Evolutionary conservation across 2,797 vertebrate species (phyloP).

Genomic region (Micropoecilia bifurca): DNA sequence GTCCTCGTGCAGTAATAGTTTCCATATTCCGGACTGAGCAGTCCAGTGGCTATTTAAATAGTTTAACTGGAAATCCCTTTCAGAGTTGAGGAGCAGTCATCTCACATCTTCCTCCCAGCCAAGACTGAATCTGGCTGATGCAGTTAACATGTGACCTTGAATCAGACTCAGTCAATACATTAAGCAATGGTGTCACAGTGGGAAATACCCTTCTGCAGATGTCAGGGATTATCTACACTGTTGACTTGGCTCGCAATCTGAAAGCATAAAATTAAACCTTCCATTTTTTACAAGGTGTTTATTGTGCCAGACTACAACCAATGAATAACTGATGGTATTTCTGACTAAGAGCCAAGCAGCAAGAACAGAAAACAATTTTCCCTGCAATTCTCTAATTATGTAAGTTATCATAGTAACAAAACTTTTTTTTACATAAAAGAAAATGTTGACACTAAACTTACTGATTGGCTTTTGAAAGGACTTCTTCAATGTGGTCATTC

Average conservation of each 20-base stretch:
- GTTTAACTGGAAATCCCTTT: conserved; percentile 31
- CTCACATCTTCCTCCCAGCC: conserved; percentile 21
- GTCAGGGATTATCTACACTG: conserved; percentile 51
- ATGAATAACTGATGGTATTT: conserved; percentile 52
- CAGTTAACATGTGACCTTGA: conserved; percentile 62
- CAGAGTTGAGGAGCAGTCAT: conserved; percentile 21
- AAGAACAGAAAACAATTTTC: conserved; percentile 20
- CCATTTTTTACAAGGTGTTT: conserved; percentile 62
- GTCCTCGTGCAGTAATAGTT: conserved; percentile 3
- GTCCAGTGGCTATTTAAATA: conserved; percentile 10
- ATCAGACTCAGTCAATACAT: conserved; percentile 52
- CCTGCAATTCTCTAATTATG: conserved; percentile 15
- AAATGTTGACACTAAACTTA: background rate
- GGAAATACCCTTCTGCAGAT: conserved; percentile 52
- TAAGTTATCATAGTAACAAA: conserved; percentile 3
- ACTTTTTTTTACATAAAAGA: background rate
- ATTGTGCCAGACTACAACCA: conserved; percentile 54
- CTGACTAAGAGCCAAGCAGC: conserved; percentile 42
- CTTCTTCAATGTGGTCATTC: conserved; percentile 66
- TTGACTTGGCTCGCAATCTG: conserved; percentile 48
- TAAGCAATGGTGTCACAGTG: conserved; percentile 41
- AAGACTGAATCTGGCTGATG: conserved; percentile 32
- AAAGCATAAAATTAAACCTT: conserved; percentile 56
- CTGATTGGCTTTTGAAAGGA: conserved; percentile 44
- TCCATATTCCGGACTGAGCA: conserved; percentile 12